phyloP scores from a whole-genome alignment of 2,888 invertebrate genomes.

The Thecophora atra region DNA sequence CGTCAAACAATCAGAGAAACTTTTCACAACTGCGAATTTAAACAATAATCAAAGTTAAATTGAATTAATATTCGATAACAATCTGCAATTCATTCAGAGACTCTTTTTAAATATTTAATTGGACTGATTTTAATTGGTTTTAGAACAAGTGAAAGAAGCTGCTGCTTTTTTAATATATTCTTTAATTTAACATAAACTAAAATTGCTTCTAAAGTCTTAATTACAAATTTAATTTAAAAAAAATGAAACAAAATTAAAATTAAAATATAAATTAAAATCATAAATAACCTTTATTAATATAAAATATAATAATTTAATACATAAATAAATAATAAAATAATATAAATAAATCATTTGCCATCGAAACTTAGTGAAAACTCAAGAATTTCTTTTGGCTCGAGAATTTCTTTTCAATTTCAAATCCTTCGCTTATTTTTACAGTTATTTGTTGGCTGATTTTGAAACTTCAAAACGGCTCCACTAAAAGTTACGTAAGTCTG shows the following conservation, averaged over 20 bases:
- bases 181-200: no score
- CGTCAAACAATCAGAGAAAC: no score
- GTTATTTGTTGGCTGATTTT: neutral
- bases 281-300: neutral
- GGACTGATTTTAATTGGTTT: neutral
- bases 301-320: neutral
- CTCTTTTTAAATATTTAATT: no score
- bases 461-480: neutral
- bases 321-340: neutral
- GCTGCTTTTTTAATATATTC: no score
- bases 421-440: neutral
- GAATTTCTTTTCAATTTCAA: neutral
- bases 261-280: no score
- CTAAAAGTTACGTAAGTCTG: slow-evolving; percentile 15
- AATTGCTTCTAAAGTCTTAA: no score
- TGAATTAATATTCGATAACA: no score
- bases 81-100: no score
- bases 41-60: no score
- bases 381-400: slow-evolving; percentile 11
- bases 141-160: neutral
- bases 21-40: no score
- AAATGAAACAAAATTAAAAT: no score
- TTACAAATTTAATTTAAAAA: no score
- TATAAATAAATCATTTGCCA: neutral
- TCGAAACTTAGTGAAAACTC: neutral